phyloP scores from a whole-genome alignment of 2,797 vertebrate species.

The Acrossocheilus wenchowensis region DNA sequence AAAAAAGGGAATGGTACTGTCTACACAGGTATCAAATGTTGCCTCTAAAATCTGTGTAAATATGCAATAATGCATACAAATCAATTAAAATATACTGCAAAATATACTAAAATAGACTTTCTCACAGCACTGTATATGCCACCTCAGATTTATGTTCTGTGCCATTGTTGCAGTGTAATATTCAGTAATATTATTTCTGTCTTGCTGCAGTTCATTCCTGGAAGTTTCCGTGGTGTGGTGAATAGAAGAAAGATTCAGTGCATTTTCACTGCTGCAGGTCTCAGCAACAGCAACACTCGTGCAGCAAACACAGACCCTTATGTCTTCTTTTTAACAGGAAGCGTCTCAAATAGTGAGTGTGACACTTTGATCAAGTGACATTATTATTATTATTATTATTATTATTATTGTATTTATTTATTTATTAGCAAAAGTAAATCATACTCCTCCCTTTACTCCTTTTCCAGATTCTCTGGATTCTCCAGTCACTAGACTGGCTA shows the following conservation, averaged over 20 bases:
- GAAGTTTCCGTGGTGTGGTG: neutral
- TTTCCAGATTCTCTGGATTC: neutral
- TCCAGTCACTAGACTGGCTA: neutral
- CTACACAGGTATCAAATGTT: too few species aligned
- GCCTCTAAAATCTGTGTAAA: neutral
- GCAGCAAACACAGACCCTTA: neutral
- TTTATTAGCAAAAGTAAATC: neutral
- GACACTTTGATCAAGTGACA: neutral
- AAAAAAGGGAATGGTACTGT: neutral
- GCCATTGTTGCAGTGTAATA: neutral
- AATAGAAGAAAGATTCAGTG: constrained; percentile 4
- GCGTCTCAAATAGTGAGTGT: neutral
- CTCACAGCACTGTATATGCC: neutral
- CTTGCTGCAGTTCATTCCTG: constrained; percentile 2
- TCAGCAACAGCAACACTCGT: neutral
- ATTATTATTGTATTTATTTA: neutral
- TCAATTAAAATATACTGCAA: too few species aligned
- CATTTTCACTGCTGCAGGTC: neutral
- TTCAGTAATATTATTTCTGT: neutral
- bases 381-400: too few species aligned
- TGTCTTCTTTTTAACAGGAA: neutral
- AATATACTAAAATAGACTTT: neutral
- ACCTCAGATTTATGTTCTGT: neutral
- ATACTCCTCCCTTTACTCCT: neutral
- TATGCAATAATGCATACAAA: neutral